phyloP scores from a whole-genome alignment of 2,113 vertebrate species.

The Maccullochella peelii region DNA sequence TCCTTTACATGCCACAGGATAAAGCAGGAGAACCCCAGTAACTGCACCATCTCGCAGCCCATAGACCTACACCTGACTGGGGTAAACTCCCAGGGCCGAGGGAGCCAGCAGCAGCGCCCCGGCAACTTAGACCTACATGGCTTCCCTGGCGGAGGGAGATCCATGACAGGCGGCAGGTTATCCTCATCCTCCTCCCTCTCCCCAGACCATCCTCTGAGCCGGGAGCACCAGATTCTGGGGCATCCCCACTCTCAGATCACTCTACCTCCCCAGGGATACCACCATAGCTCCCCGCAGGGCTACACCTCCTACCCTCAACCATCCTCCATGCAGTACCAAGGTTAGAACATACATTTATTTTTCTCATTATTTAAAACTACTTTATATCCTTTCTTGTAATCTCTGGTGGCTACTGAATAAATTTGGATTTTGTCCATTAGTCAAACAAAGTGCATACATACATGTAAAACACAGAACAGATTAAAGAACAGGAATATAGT shows the following conservation, averaged over 20 bases:
- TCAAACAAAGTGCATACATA: neutral
- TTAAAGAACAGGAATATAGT: neutral
- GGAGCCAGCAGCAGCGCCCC: constrained; percentile 84
- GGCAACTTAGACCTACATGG: constrained; percentile 83
- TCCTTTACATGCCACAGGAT: constrained; percentile 88
- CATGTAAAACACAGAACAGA: neutral
- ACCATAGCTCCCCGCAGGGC: constrained; percentile 81
- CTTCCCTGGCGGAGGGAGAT: constrained; percentile 85
- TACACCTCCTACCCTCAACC: constrained; percentile 89
- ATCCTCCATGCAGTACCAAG: constrained; percentile 89
- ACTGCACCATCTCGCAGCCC: constrained; percentile 86
- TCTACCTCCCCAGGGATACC: constrained; percentile 87
- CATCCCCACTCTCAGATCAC: constrained; percentile 85
- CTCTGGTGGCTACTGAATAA: neutral
- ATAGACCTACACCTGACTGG: constrained; percentile 82
- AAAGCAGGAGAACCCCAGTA: constrained; percentile 90
- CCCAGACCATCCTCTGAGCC: constrained; percentile 88
- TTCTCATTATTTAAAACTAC: neutral
- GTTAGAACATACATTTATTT: constrained; percentile 80
- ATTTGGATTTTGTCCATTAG: neutral
- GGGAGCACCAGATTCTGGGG: constrained; percentile 87
- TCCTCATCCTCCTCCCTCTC: constrained; percentile 88
- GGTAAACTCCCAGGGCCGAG: constrained; percentile 80
- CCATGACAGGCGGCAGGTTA: constrained; percentile 85
- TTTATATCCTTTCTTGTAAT: neutral